Evolutionary conservation across 1,140 invertebrate species (phyloP).

Genomic region (Ceratosolen solmsi): DNA sequence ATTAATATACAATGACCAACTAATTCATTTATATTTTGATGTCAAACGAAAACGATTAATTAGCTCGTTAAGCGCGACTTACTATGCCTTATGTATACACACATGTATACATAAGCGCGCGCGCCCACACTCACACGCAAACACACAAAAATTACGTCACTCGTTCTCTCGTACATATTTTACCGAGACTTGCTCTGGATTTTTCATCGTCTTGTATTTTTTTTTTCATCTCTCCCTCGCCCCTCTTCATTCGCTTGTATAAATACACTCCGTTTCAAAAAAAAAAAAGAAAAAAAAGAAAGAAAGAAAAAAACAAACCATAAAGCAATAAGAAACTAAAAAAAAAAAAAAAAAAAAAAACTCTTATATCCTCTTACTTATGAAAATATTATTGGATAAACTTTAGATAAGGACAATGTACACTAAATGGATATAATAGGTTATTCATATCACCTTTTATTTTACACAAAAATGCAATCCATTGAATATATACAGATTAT

Average conservation of each 20-base stretch:
- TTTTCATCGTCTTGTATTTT: neutral
- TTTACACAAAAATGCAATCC: conserved; percentile 5
- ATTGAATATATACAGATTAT: conserved; percentile 2
- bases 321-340: no score
- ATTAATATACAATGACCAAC: neutral
- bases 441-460: conserved; percentile 6
- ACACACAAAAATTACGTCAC: conserved; percentile 31
- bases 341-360: no score
- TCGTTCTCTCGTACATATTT: conserved; percentile 12
- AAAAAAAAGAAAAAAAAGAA: no score
- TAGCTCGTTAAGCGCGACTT: neutral
- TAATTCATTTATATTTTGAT: conserved; percentile 7
- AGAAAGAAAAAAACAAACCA: no score
- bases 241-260: no score
- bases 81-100: neutral
- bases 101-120: neutral
- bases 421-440: neutral
- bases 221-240: neutral
- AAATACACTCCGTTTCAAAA: neutral
- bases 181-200: conserved; percentile 1
- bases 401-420: conserved; percentile 18
- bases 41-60: neutral
- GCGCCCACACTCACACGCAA: neutral
- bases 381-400: conserved; percentile 9
- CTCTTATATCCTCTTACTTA: neutral